Base-by-base conservation (phyloP, 2,797 vertebrate genomes). In the Cirrhinus mrigala region DNA sequence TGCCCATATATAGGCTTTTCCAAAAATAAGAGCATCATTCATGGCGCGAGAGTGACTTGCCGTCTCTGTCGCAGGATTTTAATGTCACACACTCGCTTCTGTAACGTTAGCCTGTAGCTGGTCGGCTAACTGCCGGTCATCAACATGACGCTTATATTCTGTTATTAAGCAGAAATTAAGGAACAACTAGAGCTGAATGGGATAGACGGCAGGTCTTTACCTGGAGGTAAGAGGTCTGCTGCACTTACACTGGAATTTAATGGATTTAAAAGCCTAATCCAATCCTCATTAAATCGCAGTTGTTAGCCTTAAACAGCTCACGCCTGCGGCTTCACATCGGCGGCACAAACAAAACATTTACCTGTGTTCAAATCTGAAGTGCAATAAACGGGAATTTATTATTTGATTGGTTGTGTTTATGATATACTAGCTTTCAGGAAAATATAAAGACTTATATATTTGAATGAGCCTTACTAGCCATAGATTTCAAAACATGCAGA, bases 161-260 rank as follows among this genome's bases (percentile, higher is more conserved):
- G n/a, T 64, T 64, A 56, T 54, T 78, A 74, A 79, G 16, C 44
- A 16, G 27, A 83, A 29, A 29, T 68, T 54, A 22, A 52, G 1
- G 11, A 24, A 64, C 6, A 74, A 46, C 33, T 40, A 14, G 48
- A 11, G 22, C 52, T 62, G 69, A 66, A 66, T 81, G 54, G 83
- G n/a, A n/a, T 29, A 68, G 24, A 79, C 66, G 15, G n/a, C 22
- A 16, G 40, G 60, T 75, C 20, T 33, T 40, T 16, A 83, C 48
- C 16, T 40, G 70, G 60, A 85, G 87, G 87, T 88, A 20, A 83
- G 80, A 62, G 4, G 11, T 79, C 18, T 58, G 9, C 7, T 22
- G n/a, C 18, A 40, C 15, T 62, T 81, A 37, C 15, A 20, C 2
- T 16, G 37, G 27, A 20, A 46, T 64, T 1, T 48, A 60, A 69